Conservation (phyloP, 1,140 invertebrate species). For the Zaprionus tsacasi region DNA sequence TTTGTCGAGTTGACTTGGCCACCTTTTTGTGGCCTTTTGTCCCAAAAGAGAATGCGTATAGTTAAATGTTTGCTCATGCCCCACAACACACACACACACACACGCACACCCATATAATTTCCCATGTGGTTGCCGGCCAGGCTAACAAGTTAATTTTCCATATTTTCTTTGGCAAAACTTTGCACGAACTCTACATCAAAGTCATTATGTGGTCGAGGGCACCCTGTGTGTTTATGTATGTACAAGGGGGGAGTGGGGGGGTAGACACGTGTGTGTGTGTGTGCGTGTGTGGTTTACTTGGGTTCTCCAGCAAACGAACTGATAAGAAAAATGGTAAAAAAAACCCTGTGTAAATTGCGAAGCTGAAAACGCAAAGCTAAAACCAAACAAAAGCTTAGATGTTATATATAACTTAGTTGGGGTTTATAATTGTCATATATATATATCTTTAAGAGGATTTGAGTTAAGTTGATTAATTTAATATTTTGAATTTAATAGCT, state of each 20-base stretch:
- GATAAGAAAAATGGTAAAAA: constrained; percentile 7
- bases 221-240: constrained; percentile 15
- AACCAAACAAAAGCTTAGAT: constrained; percentile 2
- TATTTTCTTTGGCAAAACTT: constrained; percentile 78
- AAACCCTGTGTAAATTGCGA: constrained; percentile 1
- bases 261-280: not conserved
- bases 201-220: constrained; percentile 43
- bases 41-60: constrained; percentile 73
- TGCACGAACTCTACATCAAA: constrained; percentile 46
- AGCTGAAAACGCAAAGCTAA: not conserved
- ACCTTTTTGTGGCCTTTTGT: constrained; percentile 70
- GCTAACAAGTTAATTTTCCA: constrained; percentile 82
- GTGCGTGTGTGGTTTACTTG: constrained; percentile 30
- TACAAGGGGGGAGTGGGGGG: not conserved
- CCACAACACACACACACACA: constrained; percentile 27
- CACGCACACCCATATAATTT: constrained; percentile 29
- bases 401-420: not conserved
- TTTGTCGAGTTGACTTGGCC: constrained; percentile 71
- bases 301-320: not conserved
- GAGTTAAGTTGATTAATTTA: too few species aligned
- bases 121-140: constrained; percentile 43
- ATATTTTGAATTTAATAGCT: too few species aligned
- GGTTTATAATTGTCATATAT: not conserved
- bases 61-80: constrained; percentile 62
- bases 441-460: too few species aligned